Percentiles rank a stretch among this genome's conserved stretches.
These are phyloP conservation scores for Dendronephthya gigantea DNA, from an alignment of 64 coral and sea anemone species.

Conservation along the genomic window DNA sequence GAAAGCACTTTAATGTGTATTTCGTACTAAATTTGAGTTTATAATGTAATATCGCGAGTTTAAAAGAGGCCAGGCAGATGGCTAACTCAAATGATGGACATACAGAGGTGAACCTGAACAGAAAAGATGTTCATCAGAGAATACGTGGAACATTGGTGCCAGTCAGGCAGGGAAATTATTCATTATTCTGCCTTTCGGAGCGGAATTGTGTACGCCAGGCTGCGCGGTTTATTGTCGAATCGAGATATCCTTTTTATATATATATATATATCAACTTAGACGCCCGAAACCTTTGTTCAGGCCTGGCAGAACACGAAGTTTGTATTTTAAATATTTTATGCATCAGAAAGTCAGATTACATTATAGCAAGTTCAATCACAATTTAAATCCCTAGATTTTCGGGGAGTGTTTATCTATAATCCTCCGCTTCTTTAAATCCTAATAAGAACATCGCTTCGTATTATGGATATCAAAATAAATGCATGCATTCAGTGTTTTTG, in stretches of 20 bases:
- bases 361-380: no score
- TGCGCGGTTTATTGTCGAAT: constrained; percentile 68
- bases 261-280: not conserved
- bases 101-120: not conserved
- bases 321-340: constrained; percentile 2
- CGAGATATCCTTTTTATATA: constrained; percentile 88
- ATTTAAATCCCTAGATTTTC: no score
- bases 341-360: no score
- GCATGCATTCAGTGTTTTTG: not conserved
- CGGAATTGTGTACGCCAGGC: constrained; percentile 58
- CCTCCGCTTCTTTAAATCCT: no score
- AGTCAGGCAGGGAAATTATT: not conserved
- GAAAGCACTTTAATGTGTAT: not conserved
- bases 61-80: not conserved
- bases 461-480: no score
- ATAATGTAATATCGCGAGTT: not conserved
- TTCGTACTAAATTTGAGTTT: no score
- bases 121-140: not conserved
- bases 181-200: constrained; percentile 68
- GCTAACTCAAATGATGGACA: not conserved
- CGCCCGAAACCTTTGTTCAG: not conserved
- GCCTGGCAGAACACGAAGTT: not conserved
- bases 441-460: not conserved
- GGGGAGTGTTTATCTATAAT: no score
- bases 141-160: not conserved